Conservation (phyloP, 2,888 invertebrate species). For the Escarpia spicata region DNA sequence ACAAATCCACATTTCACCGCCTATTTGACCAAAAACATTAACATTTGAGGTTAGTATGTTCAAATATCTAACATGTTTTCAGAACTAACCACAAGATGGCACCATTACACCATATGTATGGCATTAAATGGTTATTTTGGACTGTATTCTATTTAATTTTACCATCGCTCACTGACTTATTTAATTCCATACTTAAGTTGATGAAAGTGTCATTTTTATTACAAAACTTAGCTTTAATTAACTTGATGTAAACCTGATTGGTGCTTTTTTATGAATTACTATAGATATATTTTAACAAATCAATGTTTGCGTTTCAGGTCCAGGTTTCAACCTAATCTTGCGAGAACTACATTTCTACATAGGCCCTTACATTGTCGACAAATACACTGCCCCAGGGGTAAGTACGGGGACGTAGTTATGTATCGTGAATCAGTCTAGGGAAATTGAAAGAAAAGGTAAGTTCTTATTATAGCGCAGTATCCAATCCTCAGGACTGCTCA, state of each 20-base stretch:
- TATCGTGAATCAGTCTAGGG: neutral
- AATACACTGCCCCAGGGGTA: slow-evolving; percentile 66
- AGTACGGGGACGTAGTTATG: slow-evolving; percentile 37
- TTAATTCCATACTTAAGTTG: too few species aligned
- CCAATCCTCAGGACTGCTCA: too few species aligned
- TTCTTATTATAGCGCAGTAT: too few species aligned
- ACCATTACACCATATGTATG: too few species aligned
- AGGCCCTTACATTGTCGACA: slow-evolving; percentile 60
- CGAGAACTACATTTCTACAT: slow-evolving; percentile 59
- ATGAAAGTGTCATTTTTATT: neutral
- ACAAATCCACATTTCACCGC: neutral
- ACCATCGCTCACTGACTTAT: too few species aligned
- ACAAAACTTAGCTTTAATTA: neutral
- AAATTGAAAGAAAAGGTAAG: neutral
- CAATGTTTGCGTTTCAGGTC: slow-evolving; percentile 54
- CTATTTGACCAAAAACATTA: neutral
- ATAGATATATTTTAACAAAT: neutral
- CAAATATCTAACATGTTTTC: too few species aligned
- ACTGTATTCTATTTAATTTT: too few species aligned
- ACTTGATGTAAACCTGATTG: neutral
- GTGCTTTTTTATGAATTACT: neutral
- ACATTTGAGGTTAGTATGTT: too few species aligned
- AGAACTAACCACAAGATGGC: too few species aligned
- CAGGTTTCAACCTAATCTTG: slow-evolving; percentile 65
- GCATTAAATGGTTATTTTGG: too few species aligned